phyloP scores from a whole-genome alignment of 64 coral and sea anemone genomes.

The Montipora foliosa region DNA sequence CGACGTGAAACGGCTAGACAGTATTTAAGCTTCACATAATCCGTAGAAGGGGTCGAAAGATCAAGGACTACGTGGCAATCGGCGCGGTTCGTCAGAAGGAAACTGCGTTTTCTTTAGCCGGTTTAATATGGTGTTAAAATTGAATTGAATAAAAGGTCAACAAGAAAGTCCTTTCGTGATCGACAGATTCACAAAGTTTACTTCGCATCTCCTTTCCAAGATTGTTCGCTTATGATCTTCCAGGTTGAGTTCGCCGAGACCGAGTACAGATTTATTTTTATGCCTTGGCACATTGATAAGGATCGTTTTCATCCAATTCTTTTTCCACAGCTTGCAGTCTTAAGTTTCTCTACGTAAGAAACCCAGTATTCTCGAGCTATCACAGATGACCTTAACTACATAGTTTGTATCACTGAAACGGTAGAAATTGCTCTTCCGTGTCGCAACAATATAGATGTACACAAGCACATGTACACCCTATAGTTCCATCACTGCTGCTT shows the following conservation, averaged over 20 bases:
- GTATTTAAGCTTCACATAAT: too few relatives aligned
- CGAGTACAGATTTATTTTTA: too few relatives aligned
- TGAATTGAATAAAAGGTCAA: neutral
- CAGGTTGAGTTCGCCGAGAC: too few relatives aligned
- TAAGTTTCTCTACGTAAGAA: too few relatives aligned
- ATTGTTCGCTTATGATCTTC: too few relatives aligned
- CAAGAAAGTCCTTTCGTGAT: neutral
- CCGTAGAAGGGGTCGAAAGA: neutral
- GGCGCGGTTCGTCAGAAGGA: neutral
- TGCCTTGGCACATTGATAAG: too few relatives aligned
- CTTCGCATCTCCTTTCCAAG: neutral
- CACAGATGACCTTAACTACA: neutral
- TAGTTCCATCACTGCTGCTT: neutral
- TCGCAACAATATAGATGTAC: neutral
- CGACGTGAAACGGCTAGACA: too few relatives aligned
- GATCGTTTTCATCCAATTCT: neutral
- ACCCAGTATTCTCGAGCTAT: neutral
- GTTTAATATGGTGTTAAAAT: neutral
- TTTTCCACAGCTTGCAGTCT: neutral
- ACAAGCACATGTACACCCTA: neutral
- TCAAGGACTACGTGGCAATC: neutral
- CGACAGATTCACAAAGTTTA: neutral
- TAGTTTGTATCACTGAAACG: neutral
- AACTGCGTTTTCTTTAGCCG: neutral
- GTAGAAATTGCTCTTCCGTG: neutral